Conservation (phyloP, 2,888 invertebrate species). For the Stenoptilia bipunctidactyla region DNA sequence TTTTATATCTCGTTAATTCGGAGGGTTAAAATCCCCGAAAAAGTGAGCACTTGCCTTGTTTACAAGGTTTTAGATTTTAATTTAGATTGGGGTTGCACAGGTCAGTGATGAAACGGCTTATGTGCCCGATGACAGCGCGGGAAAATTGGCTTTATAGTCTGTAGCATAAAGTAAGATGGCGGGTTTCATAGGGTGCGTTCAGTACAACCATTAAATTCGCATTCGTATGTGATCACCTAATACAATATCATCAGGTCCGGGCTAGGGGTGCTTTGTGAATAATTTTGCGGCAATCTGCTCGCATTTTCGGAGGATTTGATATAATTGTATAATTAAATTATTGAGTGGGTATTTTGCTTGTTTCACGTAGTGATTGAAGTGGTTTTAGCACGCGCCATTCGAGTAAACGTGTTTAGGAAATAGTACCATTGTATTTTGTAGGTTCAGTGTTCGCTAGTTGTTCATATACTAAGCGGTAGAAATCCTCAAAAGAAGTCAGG, state of each 20-base stretch:
- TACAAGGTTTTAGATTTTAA: slow-evolving; percentile 74
- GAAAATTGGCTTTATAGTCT: slow-evolving; percentile 24
- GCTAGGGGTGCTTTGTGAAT: slow-evolving; percentile 63
- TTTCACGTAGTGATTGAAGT: background rate
- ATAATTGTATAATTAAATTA: slow-evolving; percentile 43
- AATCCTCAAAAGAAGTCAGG: too few species aligned
- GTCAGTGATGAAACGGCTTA: slow-evolving; percentile 35
- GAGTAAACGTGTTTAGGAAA: too few species aligned
- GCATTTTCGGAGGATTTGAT: slow-evolving; percentile 53
- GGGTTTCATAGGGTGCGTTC: slow-evolving; percentile 17
- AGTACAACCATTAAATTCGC: slow-evolving; percentile 65
- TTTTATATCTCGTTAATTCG: slow-evolving; percentile 64
- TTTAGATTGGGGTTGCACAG: slow-evolving; percentile 66
- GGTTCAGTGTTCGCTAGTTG: background rate
- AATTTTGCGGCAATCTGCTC: slow-evolving; percentile 69
- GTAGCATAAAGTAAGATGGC: slow-evolving; percentile 23
- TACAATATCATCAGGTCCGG: slow-evolving; percentile 70
- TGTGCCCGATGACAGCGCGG: slow-evolving; percentile 25
- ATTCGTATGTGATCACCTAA: slow-evolving; percentile 72
- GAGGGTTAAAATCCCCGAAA: slow-evolving; percentile 71
- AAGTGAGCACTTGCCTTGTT: slow-evolving; percentile 74
- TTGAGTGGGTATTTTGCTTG: slow-evolving; percentile 16
- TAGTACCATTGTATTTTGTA: background rate
- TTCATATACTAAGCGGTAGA: too few species aligned
- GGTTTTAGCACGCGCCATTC: too few species aligned